Percentiles rank a stretch among this genome's conserved stretches.
Conservation (phyloP, 2,113 vertebrate genomes). For the Tupaia tana region DNA sequence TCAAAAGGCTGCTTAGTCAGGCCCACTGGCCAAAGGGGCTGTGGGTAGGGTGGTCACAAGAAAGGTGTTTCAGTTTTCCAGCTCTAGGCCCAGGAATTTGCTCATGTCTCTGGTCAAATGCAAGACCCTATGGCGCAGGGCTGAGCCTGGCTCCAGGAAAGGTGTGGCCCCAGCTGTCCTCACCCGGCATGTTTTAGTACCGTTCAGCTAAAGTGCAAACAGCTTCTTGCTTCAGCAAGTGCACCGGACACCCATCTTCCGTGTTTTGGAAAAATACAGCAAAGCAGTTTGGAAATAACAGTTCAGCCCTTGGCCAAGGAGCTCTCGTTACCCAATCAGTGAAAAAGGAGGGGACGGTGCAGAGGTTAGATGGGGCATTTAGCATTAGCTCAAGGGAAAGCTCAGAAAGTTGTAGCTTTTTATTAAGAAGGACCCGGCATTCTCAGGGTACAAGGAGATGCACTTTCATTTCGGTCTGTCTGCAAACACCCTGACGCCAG, state of each 20-base stretch:
- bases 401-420: not conserved
- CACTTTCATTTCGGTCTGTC: not conserved
- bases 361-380: not conserved
- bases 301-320: not conserved
- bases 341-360: not conserved
- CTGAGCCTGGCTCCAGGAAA: not conserved
- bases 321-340: not conserved
- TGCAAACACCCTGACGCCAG: not conserved
- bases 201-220: not conserved
- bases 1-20: not conserved
- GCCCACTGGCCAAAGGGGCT: not conserved
- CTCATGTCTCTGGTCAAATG: not conserved
- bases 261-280: not conserved
- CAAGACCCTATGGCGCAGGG: not conserved
- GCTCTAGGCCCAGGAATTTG: accelerated
- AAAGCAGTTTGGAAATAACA: not conserved
- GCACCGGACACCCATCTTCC: not conserved
- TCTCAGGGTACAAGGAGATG: not conserved
- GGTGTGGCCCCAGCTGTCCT: not conserved
- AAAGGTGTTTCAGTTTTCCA: not conserved
- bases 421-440: not conserved
- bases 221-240: not conserved
- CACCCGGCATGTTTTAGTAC: not conserved
- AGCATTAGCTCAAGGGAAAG: not conserved
- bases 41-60: accelerated